These are phyloP conservation scores for Noturus placidus DNA, from an alignment of 2,113 vertebrate species.

Conservation along the genomic window DNA sequence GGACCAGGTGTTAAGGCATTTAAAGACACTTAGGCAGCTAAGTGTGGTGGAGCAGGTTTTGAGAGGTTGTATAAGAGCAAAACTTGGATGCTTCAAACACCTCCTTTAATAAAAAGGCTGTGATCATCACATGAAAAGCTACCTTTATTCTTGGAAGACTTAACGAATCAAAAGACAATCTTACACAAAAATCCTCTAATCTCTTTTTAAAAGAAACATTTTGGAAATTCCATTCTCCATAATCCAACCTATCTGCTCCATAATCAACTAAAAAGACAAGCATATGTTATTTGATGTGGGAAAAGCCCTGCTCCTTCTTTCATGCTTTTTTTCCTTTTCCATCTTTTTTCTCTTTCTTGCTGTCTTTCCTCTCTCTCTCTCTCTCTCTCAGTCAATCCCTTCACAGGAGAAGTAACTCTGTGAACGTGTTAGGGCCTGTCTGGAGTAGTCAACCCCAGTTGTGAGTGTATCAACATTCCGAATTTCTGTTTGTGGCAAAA, in stretches of 20 bases:
- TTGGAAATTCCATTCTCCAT: slow-evolving; percentile 76
- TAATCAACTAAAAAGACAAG: slow-evolving; percentile 75
- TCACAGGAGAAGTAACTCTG: slow-evolving; percentile 57
- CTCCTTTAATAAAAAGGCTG: slow-evolving; percentile 41
- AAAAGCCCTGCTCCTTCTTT: slow-evolving; percentile 70
- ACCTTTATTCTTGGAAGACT: slow-evolving; percentile 35
- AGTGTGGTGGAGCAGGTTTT: slow-evolving; percentile 30
- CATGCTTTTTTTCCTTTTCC: slow-evolving; percentile 51
- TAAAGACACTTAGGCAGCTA: slow-evolving; percentile 41
- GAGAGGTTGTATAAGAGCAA: slow-evolving; percentile 33
- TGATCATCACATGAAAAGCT: slow-evolving; percentile 41
- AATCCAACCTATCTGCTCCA: slow-evolving; percentile 72
- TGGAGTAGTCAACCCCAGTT: slow-evolving; percentile 70
- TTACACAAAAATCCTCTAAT: slow-evolving; percentile 62
- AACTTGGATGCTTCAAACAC: slow-evolving; percentile 38
- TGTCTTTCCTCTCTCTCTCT: slow-evolving; percentile 49
- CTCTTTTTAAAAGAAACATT: slow-evolving; percentile 72
- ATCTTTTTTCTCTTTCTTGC: slow-evolving; percentile 40
- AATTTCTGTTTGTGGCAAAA: slow-evolving; percentile 75
- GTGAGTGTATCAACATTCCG: slow-evolving; percentile 76
- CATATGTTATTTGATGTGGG: slow-evolving; percentile 77
- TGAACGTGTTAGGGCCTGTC: slow-evolving; percentile 70
- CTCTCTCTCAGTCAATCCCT: slow-evolving; percentile 57
- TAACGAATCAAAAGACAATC: slow-evolving; percentile 64
- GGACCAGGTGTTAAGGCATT: slow-evolving; percentile 49